Percentiles rank a stretch among this genome's conserved stretches.
These are phyloP conservation scores for Cephalophus harveyi DNA, from an alignment of 2,113 vertebrate genomes.

Conservation along the genomic window DNA sequence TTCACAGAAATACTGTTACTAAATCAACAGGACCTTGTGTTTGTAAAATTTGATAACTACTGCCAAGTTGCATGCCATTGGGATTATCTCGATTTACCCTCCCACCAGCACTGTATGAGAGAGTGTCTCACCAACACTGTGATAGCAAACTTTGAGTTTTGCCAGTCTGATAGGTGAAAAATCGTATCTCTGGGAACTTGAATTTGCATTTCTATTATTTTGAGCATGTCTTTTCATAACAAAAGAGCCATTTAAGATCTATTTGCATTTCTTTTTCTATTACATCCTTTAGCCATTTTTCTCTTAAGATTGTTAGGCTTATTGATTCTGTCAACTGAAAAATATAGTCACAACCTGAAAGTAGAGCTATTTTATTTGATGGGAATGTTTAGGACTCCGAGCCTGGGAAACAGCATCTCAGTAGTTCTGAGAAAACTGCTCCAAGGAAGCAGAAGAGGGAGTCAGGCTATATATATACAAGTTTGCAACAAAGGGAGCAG, in stretches of 20 bases:
- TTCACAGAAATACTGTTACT: background rate
- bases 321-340: background rate
- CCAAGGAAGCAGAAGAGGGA: background rate
- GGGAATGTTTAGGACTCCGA: background rate
- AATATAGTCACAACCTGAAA: background rate
- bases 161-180: background rate
- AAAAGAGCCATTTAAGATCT: background rate
- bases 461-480: background rate
- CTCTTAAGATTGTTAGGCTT: background rate
- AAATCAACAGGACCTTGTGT: background rate
- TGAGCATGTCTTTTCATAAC: background rate
- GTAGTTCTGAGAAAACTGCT: background rate
- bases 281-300: background rate
- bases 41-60: background rate
- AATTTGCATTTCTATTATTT: conserved; percentile 17
- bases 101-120: background rate
- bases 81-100: background rate
- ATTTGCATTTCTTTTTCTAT: background rate
- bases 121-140: background rate
- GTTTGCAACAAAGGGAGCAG: background rate
- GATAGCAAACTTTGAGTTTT: background rate
- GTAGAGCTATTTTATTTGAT: background rate
- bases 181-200: background rate
- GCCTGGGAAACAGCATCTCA: background rate
- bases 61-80: background rate